These are phyloP conservation scores for Ypsolopha sequella DNA, from an alignment of 2,888 invertebrate genomes.

Conservation along the genomic window DNA sequence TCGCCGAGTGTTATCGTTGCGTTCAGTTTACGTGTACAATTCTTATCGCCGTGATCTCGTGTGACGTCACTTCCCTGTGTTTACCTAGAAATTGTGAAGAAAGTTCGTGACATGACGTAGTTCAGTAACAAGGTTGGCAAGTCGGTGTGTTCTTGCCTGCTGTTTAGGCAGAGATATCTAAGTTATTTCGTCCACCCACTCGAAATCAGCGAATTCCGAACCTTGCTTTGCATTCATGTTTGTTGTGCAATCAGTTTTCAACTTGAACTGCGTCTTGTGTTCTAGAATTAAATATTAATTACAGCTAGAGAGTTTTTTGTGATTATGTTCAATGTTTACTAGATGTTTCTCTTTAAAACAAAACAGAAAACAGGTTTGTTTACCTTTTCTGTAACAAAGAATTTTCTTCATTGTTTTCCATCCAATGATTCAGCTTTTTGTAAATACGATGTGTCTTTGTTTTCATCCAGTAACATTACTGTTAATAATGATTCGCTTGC, in stretches of 20 bases:
- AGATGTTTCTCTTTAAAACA: no score
- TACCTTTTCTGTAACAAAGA: background rate
- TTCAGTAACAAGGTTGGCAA: conserved; percentile 19
- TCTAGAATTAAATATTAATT: background rate
- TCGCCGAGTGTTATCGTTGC: no score
- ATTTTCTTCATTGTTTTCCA: background rate
- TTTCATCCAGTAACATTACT: background rate
- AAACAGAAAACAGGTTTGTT: background rate
- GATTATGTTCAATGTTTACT: no score
- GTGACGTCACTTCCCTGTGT: background rate
- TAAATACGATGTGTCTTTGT: background rate
- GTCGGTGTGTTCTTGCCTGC: no score
- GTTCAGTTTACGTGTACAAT: background rate
- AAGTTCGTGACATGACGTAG: conserved; percentile 8
- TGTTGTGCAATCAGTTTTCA: conserved; percentile 22
- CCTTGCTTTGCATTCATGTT: conserved; percentile 14
- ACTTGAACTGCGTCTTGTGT: conserved; percentile 19
- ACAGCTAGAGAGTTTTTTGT: no score
- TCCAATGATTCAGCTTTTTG: background rate
- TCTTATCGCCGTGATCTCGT: background rate
- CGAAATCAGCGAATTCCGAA: conserved; percentile 16
- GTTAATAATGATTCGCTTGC: no score
- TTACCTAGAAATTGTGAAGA: background rate
- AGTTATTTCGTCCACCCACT: conserved; percentile 9
- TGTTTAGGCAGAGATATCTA: no score